These are phyloP conservation scores for Struthio camelus DNA, from an alignment of 2,113 vertebrate species.

Conservation along the genomic window DNA sequence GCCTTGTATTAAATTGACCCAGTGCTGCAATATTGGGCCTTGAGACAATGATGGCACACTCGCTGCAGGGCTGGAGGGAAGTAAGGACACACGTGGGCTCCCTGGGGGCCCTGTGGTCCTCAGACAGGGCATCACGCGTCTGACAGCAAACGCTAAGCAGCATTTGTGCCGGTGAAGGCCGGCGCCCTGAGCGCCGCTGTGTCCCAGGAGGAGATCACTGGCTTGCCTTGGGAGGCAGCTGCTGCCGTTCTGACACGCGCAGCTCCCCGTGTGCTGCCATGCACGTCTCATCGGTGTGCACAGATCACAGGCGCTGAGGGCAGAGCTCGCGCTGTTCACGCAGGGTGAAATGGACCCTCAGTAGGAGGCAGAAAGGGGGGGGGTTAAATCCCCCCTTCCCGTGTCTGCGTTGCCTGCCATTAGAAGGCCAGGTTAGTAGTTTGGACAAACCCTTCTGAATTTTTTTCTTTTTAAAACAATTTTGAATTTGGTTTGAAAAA, in stretches of 20 bases:
- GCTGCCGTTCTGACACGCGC: fast-evolving
- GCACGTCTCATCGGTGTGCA: fast-evolving
- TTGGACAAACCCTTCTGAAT: not conserved
- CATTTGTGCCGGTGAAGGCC: not conserved
- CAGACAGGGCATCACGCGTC: not conserved
- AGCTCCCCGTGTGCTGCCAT: fast-evolving
- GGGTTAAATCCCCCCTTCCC: not conserved
- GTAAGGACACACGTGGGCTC: not conserved
- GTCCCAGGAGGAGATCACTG: not conserved
- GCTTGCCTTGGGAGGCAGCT: not conserved
- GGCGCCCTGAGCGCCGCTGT: no score
- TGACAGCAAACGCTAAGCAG: fast-evolving
- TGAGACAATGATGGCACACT: not conserved
- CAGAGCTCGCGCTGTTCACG: not conserved
- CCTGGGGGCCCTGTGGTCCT: not conserved
- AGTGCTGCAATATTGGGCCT: not conserved
- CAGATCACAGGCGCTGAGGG: not conserved
- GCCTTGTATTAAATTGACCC: not conserved
- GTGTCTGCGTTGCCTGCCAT: not conserved
- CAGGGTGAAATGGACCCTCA: not conserved
- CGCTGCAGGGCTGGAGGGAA: not conserved
- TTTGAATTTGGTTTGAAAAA: not conserved
- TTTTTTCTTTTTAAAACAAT: not conserved
- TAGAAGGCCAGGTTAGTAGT: not conserved
- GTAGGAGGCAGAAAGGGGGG: not conserved